Conservation (phyloP, 2,888 invertebrate species). For the Andrena chrysosceles region DNA sequence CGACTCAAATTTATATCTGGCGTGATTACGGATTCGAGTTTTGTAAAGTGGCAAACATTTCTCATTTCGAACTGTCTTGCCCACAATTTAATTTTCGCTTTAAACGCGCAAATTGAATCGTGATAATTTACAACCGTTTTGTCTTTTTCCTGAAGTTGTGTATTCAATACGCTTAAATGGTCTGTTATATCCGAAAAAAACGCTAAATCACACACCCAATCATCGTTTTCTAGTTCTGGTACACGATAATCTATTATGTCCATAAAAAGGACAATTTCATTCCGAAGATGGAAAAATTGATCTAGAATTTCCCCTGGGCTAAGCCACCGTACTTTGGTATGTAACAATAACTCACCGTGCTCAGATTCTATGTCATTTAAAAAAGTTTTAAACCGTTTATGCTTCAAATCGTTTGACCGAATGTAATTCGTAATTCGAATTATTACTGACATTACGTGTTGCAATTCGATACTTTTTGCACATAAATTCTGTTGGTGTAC, state of each 20-base stretch:
- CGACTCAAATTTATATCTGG: no score
- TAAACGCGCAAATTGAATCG: constrained; percentile 10
- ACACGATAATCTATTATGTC: neutral
- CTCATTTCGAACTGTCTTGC: neutral
- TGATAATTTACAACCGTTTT: constrained; percentile 6
- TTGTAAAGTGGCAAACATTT: constrained; percentile 10
- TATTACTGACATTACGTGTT: no score
- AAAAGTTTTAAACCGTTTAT: constrained; percentile 8
- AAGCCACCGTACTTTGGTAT: neutral
- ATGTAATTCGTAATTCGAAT: no score
- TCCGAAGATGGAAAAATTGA: constrained; percentile 14
- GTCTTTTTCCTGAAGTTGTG: constrained; percentile 8
- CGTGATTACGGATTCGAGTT: constrained; percentile 1
- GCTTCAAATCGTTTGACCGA: neutral
- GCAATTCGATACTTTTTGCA: no score
- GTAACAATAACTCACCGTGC: constrained; percentile 3
- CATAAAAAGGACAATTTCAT: constrained; percentile 6
- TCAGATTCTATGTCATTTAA: constrained; percentile 4
- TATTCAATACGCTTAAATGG: neutral
- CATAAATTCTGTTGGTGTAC: no score
- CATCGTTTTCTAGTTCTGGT: constrained; percentile 6
- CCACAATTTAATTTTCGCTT: constrained; percentile 14
- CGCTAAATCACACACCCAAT: neutral
- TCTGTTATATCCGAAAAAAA: no score
- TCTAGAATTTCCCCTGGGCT: constrained; percentile 11